Conservation (phyloP, 2,113 vertebrate species). For the Oreamnos americanus region DNA sequence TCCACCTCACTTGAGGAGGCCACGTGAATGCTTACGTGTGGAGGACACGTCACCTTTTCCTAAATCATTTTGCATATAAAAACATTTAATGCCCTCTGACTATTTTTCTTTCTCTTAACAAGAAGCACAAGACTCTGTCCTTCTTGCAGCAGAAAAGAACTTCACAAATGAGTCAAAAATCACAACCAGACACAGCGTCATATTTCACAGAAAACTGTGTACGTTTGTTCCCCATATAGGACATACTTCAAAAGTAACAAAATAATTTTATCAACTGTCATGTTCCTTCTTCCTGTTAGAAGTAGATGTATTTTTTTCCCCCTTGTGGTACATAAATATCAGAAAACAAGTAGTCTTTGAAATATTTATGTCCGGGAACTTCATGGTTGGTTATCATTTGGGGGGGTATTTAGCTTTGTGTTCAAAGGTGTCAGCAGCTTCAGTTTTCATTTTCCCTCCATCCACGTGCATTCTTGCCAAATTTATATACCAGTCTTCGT, state of each 20-base stretch:
- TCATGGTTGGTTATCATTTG: not conserved
- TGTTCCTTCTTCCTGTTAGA: constrained; percentile 81
- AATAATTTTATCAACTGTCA: constrained; percentile 80
- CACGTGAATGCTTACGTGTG: not conserved
- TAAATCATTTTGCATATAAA: constrained; percentile 51
- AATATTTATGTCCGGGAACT: constrained; percentile 78
- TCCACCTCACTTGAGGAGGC: not conserved
- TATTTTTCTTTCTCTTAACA: constrained; percentile 73
- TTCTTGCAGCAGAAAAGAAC: constrained; percentile 71
- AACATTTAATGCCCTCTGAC: constrained; percentile 81
- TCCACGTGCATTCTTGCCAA: constrained; percentile 95
- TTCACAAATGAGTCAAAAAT: constrained; percentile 79
- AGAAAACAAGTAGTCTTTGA: constrained; percentile 83
- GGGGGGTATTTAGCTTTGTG: not conserved
- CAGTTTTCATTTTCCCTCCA: constrained; percentile 96
- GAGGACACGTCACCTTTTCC: constrained; percentile 31
- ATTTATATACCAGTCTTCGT: constrained; percentile 97
- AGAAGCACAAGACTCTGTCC: constrained; percentile 70
- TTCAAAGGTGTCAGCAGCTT: constrained; percentile 55
- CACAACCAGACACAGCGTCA: constrained; percentile 75
- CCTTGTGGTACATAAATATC: constrained; percentile 84
- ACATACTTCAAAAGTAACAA: constrained; percentile 83
- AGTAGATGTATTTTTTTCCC: constrained; percentile 72
- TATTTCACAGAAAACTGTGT: constrained; percentile 87
- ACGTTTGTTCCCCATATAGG: constrained; percentile 81